These are phyloP conservation scores for Callyntrura sp. DNA, from an alignment of 2,888 invertebrate species.

Conservation along the genomic window DNA sequence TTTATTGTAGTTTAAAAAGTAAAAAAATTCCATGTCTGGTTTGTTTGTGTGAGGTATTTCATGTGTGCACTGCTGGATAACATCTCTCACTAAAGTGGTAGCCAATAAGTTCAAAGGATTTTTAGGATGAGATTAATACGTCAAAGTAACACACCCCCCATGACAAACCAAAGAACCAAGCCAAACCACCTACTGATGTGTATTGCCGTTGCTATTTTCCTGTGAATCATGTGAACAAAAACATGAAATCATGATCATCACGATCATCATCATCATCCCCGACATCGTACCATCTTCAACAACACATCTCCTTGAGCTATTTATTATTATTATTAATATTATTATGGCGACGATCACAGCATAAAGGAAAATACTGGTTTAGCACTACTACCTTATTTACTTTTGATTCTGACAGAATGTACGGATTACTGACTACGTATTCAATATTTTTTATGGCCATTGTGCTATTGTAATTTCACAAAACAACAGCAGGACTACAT, in stretches of 20 bases:
- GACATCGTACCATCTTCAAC: neutral
- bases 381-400: too few species aligned
- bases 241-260: neutral
- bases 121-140: slow-evolving; percentile 65
- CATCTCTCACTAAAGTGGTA: neutral
- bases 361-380: slow-evolving; percentile 52
- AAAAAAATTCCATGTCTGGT: neutral
- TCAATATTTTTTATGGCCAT: neutral
- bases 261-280: neutral
- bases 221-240: neutral
- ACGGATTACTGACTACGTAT: slow-evolving; percentile 8
- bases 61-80: slow-evolving; percentile 6
- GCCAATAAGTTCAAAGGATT: slow-evolving; percentile 52
- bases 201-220: neutral
- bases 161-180: neutral
- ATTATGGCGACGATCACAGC: neutral
- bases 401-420: too few species aligned
- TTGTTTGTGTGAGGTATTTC: neutral
- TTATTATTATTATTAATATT: slow-evolving; percentile 7
- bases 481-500: too few species aligned
- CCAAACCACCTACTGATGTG: neutral
- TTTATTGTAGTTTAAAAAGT: neutral
- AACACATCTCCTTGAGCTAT: slow-evolving; percentile 64
- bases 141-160: slow-evolving; percentile 72
- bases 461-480: neutral